Base-by-base conservation (phyloP, 2,113 vertebrate genomes). In the Formicarius rufipectus region DNA sequence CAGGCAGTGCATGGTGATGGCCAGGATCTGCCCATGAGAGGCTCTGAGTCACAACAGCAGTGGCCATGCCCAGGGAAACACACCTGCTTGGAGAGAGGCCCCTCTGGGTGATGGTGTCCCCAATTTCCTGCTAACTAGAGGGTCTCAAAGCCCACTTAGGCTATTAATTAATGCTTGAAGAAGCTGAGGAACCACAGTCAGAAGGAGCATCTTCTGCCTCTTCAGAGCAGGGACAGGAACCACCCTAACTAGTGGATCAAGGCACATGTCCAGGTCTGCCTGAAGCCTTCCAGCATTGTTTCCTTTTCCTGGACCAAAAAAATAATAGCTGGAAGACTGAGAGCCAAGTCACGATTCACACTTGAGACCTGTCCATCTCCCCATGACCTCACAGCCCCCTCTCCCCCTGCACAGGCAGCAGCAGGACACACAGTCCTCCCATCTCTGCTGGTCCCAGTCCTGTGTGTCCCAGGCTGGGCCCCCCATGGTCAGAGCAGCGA, bases 331-430 rank as follows among this genome's bases (percentile, higher is more conserved):
- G 37, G 56, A 76, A 76, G 17, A 35, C 23, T 0, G 0, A 59
- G 35, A 45, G 52, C 52, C 37, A 27, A 71, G 27, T 44, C 56
- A 24, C 40, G 73, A 33, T 30, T 7, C 62, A 68, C 6, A 14
- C 20, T 7, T 15, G 1, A 37, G 27, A n/a, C 5, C 16, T 62
- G 42, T 45, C 44, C 16, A 4, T 25, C 20, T 64, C 23, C 37
- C 67, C 15, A 1, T 6, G 33, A 49, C 19, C 33, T 59, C 50
- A 21, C 0, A 42, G 35, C 18, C 8, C 13, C 31, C 5, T n/a
- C 10, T 47, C 2, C 10, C 44, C 22, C 0, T 0, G 67, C 37
- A 10, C 25, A 37, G 37, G 21, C 0, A 0, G 8, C 81, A 91
- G 63, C 45, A 31, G 14, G 63, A 69, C 37, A 47, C 8, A 17